Base-by-base conservation (phyloP, 2,797 vertebrate species). In the Microctenopoma lineatum region DNA sequence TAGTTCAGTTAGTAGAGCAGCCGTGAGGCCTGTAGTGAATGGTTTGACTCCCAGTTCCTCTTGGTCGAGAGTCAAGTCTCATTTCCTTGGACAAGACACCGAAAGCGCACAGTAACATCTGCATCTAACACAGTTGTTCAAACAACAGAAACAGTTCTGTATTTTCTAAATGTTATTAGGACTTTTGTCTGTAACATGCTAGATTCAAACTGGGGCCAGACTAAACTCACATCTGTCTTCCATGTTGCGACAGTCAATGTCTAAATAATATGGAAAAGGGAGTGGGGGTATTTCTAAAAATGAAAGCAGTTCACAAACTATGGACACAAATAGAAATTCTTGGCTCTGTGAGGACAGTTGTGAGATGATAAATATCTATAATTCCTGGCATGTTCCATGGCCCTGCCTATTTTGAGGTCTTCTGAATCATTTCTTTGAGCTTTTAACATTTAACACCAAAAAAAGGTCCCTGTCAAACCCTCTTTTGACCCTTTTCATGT, bases 311-410 rank as follows among this genome's bases (percentile, higher is more conserved):
- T 74, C 59, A 79, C 64, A 77, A 72, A 72, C 63, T 61, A 58
- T n/a, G 11, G 59, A 51, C 72, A 75, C 51, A 77, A 59, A 79
- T 45, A 83, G 5, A 72, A 47, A 52, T 66, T 68, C 15, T 65
- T 72, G 58, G 68, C 53, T 25, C 13, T 18, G 48, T 50, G 39
- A 73, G 63, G 65, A 57, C 70, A 77, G 59, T 18, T 69, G 54
- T 61, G 44, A 77, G 79, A 87, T 64, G 77, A 77, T 82, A 74
- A 79, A 83, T 77, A 84, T 67, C 76, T 75, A 64, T 71, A 71
- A 74, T 70, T 41, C 32, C 44, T 78, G 71, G 39, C 58, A 59
- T 66, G 44, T 59, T 77, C 58, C 25, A 66, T 0, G 0, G 21
- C 27, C 48, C 16, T 11, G 34, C 58, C 61, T 70, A 80, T 84